A percentile compares a stretch with the other conserved stretches of the same genome.
Conservation (phyloP, 2,113 vertebrate genomes). For the Promerops cafer region DNA sequence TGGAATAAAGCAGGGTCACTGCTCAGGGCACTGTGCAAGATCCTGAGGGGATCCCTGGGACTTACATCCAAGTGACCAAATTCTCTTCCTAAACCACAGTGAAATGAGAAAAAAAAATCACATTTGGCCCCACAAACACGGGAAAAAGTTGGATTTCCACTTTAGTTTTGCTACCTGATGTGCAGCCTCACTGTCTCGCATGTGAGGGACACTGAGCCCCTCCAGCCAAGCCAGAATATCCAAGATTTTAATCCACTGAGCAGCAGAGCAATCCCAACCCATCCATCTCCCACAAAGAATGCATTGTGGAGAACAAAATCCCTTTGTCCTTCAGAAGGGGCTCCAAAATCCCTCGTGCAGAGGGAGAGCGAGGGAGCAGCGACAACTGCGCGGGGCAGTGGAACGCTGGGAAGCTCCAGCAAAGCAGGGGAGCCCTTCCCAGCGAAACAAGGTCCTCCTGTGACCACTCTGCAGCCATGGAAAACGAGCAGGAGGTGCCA, state of each 20-base stretch:
- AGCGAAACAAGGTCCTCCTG: neutral
- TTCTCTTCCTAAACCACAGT: neutral
- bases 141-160: neutral
- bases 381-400: neutral
- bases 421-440: neutral
- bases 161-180: neutral
- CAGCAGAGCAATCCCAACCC: neutral
- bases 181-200: neutral
- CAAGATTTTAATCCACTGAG: neutral
- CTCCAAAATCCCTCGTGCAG: neutral
- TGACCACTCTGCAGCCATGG: neutral
- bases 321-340: neutral
- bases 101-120: neutral
- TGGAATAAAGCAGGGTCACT: neutral
- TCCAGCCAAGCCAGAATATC: neutral
- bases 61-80: neutral
- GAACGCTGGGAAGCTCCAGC: neutral
- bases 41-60: neutral
- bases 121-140: neutral
- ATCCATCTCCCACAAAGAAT: conserved; percentile 19
- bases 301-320: conserved; percentile 26
- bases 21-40: neutral
- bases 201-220: neutral
- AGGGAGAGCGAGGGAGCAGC: neutral
- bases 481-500: neutral